Evolutionary conservation across 2,113 vertebrate species (phyloP).

Genomic region (Halichoerus grypus): DNA sequence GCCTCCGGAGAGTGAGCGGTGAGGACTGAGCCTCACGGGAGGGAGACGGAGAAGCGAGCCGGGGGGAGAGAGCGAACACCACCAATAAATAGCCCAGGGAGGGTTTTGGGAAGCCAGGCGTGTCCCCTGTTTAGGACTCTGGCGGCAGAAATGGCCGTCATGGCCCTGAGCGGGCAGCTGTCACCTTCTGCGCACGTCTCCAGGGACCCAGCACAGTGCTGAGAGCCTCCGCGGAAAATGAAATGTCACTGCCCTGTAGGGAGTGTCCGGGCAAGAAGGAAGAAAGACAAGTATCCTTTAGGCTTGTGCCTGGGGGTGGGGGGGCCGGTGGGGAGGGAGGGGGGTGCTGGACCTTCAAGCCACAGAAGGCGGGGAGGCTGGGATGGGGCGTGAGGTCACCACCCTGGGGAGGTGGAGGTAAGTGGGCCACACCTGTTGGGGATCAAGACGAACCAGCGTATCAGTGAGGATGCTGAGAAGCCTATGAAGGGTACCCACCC

Average conservation of each 20-base stretch:
- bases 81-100: neutral
- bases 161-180: neutral
- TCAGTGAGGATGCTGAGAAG: neutral
- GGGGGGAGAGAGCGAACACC: neutral
- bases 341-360: neutral
- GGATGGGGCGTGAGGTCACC: neutral
- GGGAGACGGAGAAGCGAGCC: neutral
- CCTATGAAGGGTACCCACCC: rapidly evolving
- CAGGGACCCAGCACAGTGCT: neutral
- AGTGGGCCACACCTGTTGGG: rapidly evolving
- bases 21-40: slow-evolving; percentile 72
- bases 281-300: neutral
- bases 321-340: neutral
- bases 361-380: neutral
- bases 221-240: neutral
- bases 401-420: neutral
- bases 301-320: rapidly evolving
- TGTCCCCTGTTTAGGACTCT: neutral
- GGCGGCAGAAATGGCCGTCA: rapidly evolving
- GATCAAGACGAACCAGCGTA: neutral
- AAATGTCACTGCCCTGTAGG: slow-evolving; percentile 22
- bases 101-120: slow-evolving; percentile 27
- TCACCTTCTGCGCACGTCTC: neutral
- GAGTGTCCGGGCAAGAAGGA: neutral
- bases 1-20: slow-evolving; percentile 80